phyloP scores from a whole-genome alignment of 2,797 vertebrate species.

The Scarus forsteni region DNA sequence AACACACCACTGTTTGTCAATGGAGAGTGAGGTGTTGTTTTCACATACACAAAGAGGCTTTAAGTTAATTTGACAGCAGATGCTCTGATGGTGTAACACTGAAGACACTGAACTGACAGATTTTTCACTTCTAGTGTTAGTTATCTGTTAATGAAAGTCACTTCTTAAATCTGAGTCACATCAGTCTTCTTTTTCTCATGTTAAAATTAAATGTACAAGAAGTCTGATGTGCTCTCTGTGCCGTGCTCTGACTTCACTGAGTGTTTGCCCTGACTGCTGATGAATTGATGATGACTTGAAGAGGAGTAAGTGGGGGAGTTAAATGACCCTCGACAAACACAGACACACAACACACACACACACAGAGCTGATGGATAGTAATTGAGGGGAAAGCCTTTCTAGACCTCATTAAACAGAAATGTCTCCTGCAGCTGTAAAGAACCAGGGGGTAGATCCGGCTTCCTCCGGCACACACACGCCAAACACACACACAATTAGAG shows the following conservation, averaged over 20 bases:
- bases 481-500: constrained; percentile 37
- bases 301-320: constrained; percentile 52
- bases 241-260: constrained; percentile 13
- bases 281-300: constrained; percentile 57
- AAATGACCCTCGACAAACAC: constrained; percentile 35
- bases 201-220: not conserved
- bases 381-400: constrained; percentile 75
- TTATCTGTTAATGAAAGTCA: not conserved
- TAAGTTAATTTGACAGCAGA: not conserved
- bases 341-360: constrained; percentile 14
- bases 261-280: constrained; percentile 37
- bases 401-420: constrained; percentile 78
- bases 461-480: constrained; percentile 48
- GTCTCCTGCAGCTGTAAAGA: constrained; percentile 78
- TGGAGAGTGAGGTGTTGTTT: not conserved
- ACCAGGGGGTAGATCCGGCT: constrained; percentile 60
- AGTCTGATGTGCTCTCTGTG: not conserved
- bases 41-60: not conserved
- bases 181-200: not conserved
- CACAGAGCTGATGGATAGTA: constrained; percentile 70
- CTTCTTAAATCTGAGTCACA: not conserved
- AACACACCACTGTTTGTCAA: no score
- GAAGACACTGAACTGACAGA: not conserved
- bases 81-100: not conserved
- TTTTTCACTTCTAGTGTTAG: not conserved